Evolutionary conservation across 2,888 invertebrate genomes (phyloP).

Genomic region (Ectemnius cavifrons): DNA sequence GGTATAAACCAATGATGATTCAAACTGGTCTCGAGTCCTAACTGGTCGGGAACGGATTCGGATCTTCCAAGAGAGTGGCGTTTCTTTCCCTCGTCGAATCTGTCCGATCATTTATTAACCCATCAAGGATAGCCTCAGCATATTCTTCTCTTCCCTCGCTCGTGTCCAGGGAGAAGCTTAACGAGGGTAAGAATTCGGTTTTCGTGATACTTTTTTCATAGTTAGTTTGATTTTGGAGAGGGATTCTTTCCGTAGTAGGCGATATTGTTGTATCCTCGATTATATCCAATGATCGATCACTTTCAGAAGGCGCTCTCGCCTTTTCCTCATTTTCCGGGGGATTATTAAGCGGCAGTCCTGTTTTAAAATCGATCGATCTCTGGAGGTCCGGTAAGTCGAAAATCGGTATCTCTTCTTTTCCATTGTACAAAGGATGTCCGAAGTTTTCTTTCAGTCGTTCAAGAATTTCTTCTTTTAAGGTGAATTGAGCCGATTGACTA

Average conservation of each 20-base stretch:
- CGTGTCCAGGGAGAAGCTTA: constrained; percentile 74
- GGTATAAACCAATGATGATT: neutral
- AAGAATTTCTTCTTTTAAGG: constrained; percentile 43
- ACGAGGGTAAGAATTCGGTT: constrained; percentile 75
- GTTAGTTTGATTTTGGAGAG: constrained; percentile 3
- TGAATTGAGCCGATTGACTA: neutral
- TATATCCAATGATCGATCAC: neutral
- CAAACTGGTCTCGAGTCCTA: constrained; percentile 11
- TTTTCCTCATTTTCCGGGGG: constrained; percentile 2
- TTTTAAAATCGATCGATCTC: constrained; percentile 44
- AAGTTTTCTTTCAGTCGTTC: constrained; percentile 50
- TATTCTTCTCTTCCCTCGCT: constrained; percentile 72
- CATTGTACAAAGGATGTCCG: constrained; percentile 42
- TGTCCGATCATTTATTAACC: constrained; percentile 47
- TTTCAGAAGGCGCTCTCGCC: neutral
- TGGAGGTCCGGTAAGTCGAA: constrained; percentile 53
- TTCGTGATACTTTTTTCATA: constrained; percentile 57
- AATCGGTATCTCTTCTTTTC: neutral
- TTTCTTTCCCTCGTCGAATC: constrained; percentile 16
- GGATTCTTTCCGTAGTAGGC: neutral
- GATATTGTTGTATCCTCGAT: neutral
- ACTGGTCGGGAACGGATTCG: constrained; percentile 12
- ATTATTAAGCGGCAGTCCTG: constrained; percentile 7
- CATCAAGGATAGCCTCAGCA: constrained; percentile 71
- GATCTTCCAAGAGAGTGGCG: constrained; percentile 6